Base-by-base conservation (phyloP, 2,113 vertebrate genomes). In the Sylvia atricapilla region DNA sequence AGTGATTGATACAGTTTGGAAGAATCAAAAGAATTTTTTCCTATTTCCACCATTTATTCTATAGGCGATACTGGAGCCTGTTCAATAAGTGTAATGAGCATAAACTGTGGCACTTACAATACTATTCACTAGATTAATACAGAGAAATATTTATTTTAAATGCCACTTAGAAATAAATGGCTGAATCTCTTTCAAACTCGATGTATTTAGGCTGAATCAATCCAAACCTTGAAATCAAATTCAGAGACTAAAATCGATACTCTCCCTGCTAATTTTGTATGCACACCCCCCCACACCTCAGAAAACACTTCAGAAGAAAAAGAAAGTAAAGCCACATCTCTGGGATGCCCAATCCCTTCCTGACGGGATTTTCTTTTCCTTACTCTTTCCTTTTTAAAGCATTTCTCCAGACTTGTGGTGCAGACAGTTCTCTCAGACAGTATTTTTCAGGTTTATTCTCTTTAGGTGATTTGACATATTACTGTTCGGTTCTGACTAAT, bases 31-130 rank as follows among this genome's bases (percentile, higher is more conserved):
- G 33, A 95, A 77, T 96, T 97, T 96, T 95, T 97, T 96, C 94
- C 90, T 93, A 94, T 88, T 96, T 96, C 68, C 56, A 9, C 75
- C 85, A 84, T 96, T 98, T 97, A 96, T 96, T 97, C 96, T 95
- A 95, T 89, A 96, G 94, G 90, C 96, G 95, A 97, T 97, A 95
- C 78, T 94, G 95, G 91, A 96, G 96, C 77, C 80, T 92, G 90
- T 96, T 98, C 97, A 98, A 94, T 98, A 98, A 96, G 87, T 91
- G 88, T 93, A 98, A 97, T 97, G 98, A 97, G 97, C 97, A 98
- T 98, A 97, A 98, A 97, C 95, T 94, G 83, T 96, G 95, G 94
- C 94, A 97, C 96, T 98, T 97, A 98, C 92, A 97, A 96, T 94
- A 95, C 91, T 95, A 95, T 94, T 98, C 94, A 84, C 95, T 93